phyloP scores from a whole-genome alignment of 2,888 invertebrate genomes.

The Acleris laterana region DNA sequence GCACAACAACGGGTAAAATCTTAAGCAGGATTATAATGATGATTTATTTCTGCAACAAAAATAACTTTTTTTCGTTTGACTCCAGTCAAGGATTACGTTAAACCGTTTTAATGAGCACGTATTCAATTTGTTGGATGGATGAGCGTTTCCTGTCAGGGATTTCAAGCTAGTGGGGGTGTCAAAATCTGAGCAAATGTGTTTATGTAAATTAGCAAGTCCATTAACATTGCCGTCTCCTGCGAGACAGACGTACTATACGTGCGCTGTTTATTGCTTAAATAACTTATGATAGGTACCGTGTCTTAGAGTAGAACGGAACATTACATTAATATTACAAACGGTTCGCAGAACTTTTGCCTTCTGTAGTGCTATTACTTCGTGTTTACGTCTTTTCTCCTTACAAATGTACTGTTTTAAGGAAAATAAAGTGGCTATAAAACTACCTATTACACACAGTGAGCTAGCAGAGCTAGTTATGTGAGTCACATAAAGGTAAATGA shows the following conservation, averaged over 20 bases:
- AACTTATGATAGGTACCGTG: slow-evolving; percentile 49
- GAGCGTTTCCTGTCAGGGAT: slow-evolving; percentile 65
- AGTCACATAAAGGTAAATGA: too few species aligned
- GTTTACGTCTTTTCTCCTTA: slow-evolving; percentile 6
- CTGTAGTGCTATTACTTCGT: slow-evolving; percentile 15
- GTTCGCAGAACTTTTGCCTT: slow-evolving; percentile 27
- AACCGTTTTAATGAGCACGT: slow-evolving; percentile 19
- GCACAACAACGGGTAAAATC: too few species aligned
- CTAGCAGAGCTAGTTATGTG: too few species aligned
- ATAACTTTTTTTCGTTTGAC: background rate
- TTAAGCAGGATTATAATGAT: too few species aligned
- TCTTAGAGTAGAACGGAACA: slow-evolving; percentile 38
- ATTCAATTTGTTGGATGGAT: slow-evolving; percentile 30
- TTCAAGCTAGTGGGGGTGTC: slow-evolving; percentile 75
- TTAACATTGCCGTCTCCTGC: slow-evolving; percentile 66
- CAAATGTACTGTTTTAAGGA: background rate
- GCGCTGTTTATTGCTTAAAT: slow-evolving; percentile 62
- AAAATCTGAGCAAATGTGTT: slow-evolving; percentile 80
- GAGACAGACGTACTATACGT: slow-evolving; percentile 46
- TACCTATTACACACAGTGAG: too few species aligned
- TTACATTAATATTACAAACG: slow-evolving; percentile 32
- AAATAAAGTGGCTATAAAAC: background rate
- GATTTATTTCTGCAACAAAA: background rate
- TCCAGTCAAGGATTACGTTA: background rate
- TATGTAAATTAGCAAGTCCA: slow-evolving; percentile 80